phyloP scores from a whole-genome alignment of 2,888 invertebrate species.

The Protodeltote pygarga region DNA sequence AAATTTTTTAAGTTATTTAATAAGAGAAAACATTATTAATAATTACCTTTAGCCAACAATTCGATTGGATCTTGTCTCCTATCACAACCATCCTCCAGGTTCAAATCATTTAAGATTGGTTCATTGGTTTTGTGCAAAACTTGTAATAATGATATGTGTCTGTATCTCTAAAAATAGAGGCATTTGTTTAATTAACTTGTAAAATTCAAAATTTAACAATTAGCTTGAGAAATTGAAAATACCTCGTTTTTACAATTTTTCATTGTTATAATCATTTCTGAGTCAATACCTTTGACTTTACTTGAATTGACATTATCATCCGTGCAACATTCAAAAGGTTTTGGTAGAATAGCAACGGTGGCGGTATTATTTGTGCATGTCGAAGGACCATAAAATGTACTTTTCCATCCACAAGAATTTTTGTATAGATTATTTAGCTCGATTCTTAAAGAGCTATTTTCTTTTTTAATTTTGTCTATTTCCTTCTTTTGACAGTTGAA shows the following conservation, averaged over 20 bases:
- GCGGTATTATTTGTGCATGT: constrained; percentile 33
- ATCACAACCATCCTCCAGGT: constrained; percentile 38
- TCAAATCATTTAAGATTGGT: constrained; percentile 46
- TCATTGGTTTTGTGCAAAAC: constrained; percentile 79
- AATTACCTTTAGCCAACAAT: constrained; percentile 72
- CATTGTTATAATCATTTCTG: constrained; percentile 81
- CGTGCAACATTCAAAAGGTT: constrained; percentile 59
- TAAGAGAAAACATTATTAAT: background rate
- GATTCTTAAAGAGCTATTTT: constrained; percentile 66
- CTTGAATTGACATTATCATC: constrained; percentile 44
- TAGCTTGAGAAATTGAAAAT: constrained; percentile 2
- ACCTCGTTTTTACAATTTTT: constrained; percentile 76
- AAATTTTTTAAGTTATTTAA: background rate
- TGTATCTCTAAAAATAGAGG: constrained; percentile 65
- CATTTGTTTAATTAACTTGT: background rate
- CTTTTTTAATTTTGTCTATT: constrained; percentile 63
- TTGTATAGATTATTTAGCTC: constrained; percentile 65
- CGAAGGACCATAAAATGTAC: constrained; percentile 31
- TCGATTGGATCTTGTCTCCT: constrained; percentile 70
- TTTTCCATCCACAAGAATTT: constrained; percentile 48
- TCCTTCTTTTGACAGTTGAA: constrained; percentile 61
- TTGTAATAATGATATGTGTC: constrained; percentile 75
- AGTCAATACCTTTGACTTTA: constrained; percentile 62
- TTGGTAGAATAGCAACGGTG: constrained; percentile 48
- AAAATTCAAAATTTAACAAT: background rate